Base-by-base conservation (phyloP, 2,888 invertebrate genomes). In the Bursaphelenchus okinawaensis region DNA sequence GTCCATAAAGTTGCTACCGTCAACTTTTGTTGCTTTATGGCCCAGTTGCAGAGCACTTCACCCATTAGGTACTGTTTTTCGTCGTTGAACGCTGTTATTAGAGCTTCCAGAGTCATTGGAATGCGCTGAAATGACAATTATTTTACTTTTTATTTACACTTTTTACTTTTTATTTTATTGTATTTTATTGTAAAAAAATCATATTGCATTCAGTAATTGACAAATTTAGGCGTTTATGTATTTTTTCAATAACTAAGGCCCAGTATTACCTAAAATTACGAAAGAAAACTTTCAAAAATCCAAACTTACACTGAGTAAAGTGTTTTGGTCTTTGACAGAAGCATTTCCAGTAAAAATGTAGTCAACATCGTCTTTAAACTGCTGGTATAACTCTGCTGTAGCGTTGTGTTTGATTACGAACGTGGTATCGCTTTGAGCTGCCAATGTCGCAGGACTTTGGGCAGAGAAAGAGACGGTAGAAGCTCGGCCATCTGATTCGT, bases 11-110 rank as follows among this genome's bases (percentile, higher is more conserved):
- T 76, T 12, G 75, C 79, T 55, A 81, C 76, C 50, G 76, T 76
- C 28, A 76, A 58, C 68, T 77, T 81, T 59, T 81, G 81, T 62
- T 81, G 81, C 52, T 73, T 74, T 52, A 81, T 75, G 0, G 81
- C 81, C 81, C 81, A 81, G 3, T 65, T 68, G 56, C 81, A 69
- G 1, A 81, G 72, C 8, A 81, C 78, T 55, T 81, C 81, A 23
- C 76, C 73, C 79, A 81, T 79, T 54, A 81, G 62, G 66, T 80
- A 79, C 59, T 79, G 77, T 58, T 81, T 81, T 65, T 81, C 81
- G 50, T 77, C 78, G 57, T 81, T 81, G 62, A 74, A 75, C 0
- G 74, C 75, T 7, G 68, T 55, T 19, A 75, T 60, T 24, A 78
- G 66, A 7, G 69, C 66, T 31, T 76, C 75, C 9, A 69, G 70